Evolutionary conservation across 1,140 invertebrate genomes (phyloP).

Genomic region (Camponotus pennsylvanicus): DNA sequence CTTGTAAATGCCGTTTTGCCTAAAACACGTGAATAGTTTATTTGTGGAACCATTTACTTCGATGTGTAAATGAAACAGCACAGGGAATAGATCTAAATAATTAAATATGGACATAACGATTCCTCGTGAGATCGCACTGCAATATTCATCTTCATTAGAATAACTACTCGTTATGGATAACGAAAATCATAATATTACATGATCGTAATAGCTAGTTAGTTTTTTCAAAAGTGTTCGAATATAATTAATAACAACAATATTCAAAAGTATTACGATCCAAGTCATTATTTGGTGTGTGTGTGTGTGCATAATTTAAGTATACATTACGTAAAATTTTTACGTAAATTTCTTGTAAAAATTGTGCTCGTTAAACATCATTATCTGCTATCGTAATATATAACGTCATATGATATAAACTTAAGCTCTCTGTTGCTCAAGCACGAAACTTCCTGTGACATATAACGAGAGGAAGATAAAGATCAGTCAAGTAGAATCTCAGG

Average conservation of each 20-base stretch:
- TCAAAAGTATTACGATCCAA: neutral
- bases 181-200: neutral
- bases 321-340: neutral
- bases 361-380: neutral
- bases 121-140: neutral
- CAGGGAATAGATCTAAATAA: slow-evolving; percentile 3
- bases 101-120: neutral
- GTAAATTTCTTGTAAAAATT: neutral
- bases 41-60: neutral
- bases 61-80: slow-evolving; percentile 23
- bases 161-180: neutral
- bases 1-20: neutral
- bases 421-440: neutral
- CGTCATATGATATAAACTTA: neutral
- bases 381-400: neutral
- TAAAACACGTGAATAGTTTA: slow-evolving; percentile 16
- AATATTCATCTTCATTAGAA: slow-evolving; percentile 1
- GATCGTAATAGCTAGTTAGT: neutral
- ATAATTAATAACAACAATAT: too few relatives aligned
- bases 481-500: neutral
- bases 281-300: neutral
- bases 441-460: neutral
- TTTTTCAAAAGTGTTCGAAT: neutral
- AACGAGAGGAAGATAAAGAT: slow-evolving; percentile 8
- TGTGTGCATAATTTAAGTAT: neutral